Percentiles rank a stretch among this genome's conserved stretches.
These are phyloP conservation scores for Drosophila nigromelanica DNA, from an alignment of 1,140 invertebrate species.

Conservation along the genomic window DNA sequence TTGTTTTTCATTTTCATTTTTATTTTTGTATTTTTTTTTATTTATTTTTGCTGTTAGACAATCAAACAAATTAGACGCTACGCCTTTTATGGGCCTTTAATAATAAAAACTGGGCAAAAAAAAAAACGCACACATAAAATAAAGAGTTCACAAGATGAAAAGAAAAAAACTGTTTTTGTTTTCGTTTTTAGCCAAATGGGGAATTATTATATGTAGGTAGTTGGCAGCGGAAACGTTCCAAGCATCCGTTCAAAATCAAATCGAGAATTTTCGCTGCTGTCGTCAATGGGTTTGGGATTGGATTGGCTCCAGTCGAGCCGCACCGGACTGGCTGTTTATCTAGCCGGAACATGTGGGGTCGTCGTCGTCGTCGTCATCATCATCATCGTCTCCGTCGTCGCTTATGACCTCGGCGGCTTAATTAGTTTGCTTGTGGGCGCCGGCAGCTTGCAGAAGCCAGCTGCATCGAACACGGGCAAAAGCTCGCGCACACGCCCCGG, in stretches of 20 bases:
- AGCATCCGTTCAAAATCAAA: constrained; percentile 51
- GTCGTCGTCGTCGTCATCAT: constrained; percentile 6
- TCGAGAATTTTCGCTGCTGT: constrained; percentile 30
- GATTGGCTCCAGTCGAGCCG: constrained; percentile 9
- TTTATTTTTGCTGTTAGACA: constrained; percentile 74
- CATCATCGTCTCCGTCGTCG: not conserved
- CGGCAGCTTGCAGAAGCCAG: constrained; percentile 91
- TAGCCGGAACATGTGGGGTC: constrained; percentile 59
- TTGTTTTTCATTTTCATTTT: constrained; percentile 57
- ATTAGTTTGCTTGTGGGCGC: constrained; percentile 90
- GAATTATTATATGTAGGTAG: constrained; percentile 67
- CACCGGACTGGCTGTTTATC: constrained; percentile 33
- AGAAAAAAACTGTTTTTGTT: constrained; percentile 14
- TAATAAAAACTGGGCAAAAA: constrained; percentile 66
- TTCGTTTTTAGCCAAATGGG: constrained; percentile 61
- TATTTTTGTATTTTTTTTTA: constrained; percentile 34
- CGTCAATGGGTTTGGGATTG: constrained; percentile 19
- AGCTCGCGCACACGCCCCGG: constrained; percentile 89
- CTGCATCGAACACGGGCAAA: constrained; percentile 92
- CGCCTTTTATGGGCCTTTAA: constrained; percentile 73
- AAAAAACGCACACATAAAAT: constrained; percentile 47
- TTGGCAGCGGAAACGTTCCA: constrained; percentile 60
- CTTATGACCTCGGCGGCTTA: constrained; percentile 86
- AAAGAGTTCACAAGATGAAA: constrained; percentile 42
- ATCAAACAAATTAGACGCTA: constrained; percentile 81